Evolutionary conservation across 2,888 invertebrate species (phyloP), one percentile per base, ranked within the genome.

Genomic region (Iselma pallidipennis): DNA sequence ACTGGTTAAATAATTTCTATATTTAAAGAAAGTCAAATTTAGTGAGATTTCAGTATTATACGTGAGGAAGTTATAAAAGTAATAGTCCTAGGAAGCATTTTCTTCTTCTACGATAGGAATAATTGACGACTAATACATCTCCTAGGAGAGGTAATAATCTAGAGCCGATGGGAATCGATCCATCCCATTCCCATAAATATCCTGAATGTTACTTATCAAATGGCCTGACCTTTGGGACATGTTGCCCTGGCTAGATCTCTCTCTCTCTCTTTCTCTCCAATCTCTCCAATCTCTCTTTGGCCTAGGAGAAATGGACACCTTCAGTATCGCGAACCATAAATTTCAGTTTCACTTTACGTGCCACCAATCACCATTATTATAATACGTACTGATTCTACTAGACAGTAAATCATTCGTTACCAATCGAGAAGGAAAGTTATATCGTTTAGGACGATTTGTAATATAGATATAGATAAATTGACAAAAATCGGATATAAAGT

Each of bases 321-420:
- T 54, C 57, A 63, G 59, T 65, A 67, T 63, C 60, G 65, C 61
- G 53, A 51, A 65, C 16, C 66, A 67, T 67, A 69, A 69, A 69
- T 67, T 67, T 69, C 67, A 66, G 66, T 69, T 69, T 69, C 64
- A 66, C 66, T 63, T 65, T 63, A 65, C 65, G 56, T 58, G 58
- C 65, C 63, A 63, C 61, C 60, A 66, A 68, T 65, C 64, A 63
- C 68, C 59, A 63, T 66, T 67, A 68, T 68, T 67, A 66, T 69
- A 66, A 67, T 66, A 57, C 60, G 66, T 53, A 63, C 55, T 65
- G 62, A 65, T 68, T 63, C 59, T 31, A 55, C 57, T 45, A 51
- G 31, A 37, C 57, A 57, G 61, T 69, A 67, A 69, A 69, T 69
- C 69, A 67, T 60, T 50, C 54, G 26, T 19, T 42, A 42, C 45